Base-by-base conservation (phyloP, 1,140 invertebrate genomes). In the Latrodectus geometricus region DNA sequence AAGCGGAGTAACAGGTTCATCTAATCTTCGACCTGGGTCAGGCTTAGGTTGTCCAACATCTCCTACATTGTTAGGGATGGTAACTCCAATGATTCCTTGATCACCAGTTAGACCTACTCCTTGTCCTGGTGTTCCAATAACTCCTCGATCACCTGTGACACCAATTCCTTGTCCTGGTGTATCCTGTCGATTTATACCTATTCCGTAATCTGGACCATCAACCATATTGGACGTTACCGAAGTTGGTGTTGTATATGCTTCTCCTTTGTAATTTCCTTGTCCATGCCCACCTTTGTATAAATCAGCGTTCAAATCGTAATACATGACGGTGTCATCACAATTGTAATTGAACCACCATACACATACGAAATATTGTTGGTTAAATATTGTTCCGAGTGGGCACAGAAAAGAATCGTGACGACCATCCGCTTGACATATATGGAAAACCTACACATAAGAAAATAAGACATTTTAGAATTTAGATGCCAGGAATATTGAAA, bases 331-430 rank as follows among this genome's bases (percentile, higher is more conserved):
- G 52, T 91, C 89, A 12, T 90, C 93, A 87, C 94, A 97, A 89
- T 97, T 94, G 0, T 96, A 96, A 90, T 97, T 97, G 91, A 96
- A 97, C 96, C 96, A 97, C 96, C 96, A 97, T 77, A 91, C 90
- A 76, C 91, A 92, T 12, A 91, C 90, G 80, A 92, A 91, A 56
- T 90, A 89, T 70, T 90, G 88, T 87, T 92, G 91, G 86, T 91
- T 91, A 88, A 92, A 92, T 35, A 91, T 83, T 17, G 91, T 92
- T 14, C 91, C 91, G 86, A 91, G 90, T n/a, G 91, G 91, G 81
- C 91, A 92, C 0, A 92, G 86, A 88, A 92, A 92, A n/a, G 89
- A 89, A 87, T 89, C 89, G 70, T 88, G 88, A 17, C 90, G 89
- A 49, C 89, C 90, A 79, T 89, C 89, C 48, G 88, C 50, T 88